Base-by-base conservation (phyloP, 2,113 vertebrate genomes). In the Himantopus leucocephalus region DNA sequence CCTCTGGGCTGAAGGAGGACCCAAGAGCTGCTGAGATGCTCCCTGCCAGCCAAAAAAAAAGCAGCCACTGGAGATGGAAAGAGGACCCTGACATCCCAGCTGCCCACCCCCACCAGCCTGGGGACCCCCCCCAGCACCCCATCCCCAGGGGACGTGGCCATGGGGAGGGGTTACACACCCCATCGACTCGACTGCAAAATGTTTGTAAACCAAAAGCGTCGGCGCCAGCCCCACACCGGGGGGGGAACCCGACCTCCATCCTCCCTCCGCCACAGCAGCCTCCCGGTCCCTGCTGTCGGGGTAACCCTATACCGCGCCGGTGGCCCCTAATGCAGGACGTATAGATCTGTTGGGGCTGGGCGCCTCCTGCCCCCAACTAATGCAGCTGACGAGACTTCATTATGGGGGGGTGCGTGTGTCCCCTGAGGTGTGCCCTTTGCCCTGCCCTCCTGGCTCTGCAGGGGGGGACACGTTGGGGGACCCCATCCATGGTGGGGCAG, bases 261-360 rank as follows among this genome's bases (percentile, higher is more conserved):
- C 12, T 18, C 70, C 68, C 88, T 75, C 72, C 16, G 39, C 91
- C 96, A 97, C 17, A 0, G 86, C 92, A 71, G 92, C 94, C 66
- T 66, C 98, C 83, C 74, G 56, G 76, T 27, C 76, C 94, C 94
- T 72, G 96, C 94, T 95, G 95, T 32, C 8, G 13, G 43, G 75
- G 98, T 98, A 98, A 98, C 97, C 87, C 75, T 96, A 98, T 70
- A 66, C 96, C 5, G 24, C 15, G 24, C 63, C 7, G 5, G 48
- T 50, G 94, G 85, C 89, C 94, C 80, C 97, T 98, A 98, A 98
- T 98, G 98, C 97, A 96, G 94, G 64, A 50, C 9, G 18, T 98
- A 98, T 98, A 82, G 98, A 98, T 98, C 96, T 97, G 96, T 94
- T 97, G 94, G 96, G 97, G 96, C 98, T 97, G 92, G 81, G 58